Evolutionary conservation across 2,888 invertebrate species (phyloP), one percentile per base, ranked within the genome.

Genomic region (Lasioglossum calceatum): DNA sequence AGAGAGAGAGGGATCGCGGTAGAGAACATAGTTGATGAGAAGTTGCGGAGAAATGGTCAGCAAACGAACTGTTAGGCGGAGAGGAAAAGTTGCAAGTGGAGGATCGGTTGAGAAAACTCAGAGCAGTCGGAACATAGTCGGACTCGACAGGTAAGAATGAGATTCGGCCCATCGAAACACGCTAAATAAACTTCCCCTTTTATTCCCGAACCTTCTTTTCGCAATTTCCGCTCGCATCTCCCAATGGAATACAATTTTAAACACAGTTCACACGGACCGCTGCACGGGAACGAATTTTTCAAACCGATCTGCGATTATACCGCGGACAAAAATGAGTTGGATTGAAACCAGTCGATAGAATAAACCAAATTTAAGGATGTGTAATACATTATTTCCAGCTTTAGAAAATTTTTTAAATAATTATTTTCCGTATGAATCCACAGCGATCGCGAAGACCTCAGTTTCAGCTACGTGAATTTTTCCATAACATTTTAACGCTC

Each of bases 21-120:
- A 50, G 58, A 50, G 58, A 54, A 27, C 74, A 67, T 8, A 67
- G 82, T 78, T 61, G 84, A 77, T 58, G 84, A 84, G 73, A 67
- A 79, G 79, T 79, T 79, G 85, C 32, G 67, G 79, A 79, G 85
- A 73, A 85, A 85, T 77, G 85, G 79, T 77, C 85, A 79, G 85
- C 79, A 77, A 85, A 84, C 85, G 85, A 84, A 84, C 85, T 85
- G 79, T 85, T 85, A 84, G 67, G 72, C 47, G 72, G 44, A 85
- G 85, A 72, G 79, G 85, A 77, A 85, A 85, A 84, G 85, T 85
- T 85, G 67, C 73, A 67, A 85, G 85, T 84, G 85, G 47, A 67
- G n/a, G 79, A 44, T 84, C 76, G 73, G 73, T 79, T 77, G 85
- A n/a, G 85, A 84, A 79, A 85, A 76, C 75, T 76, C 54, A 16